Evolutionary conservation across 2,888 invertebrate genomes (phyloP).

Genomic region (Platycnemis pennipes): DNA sequence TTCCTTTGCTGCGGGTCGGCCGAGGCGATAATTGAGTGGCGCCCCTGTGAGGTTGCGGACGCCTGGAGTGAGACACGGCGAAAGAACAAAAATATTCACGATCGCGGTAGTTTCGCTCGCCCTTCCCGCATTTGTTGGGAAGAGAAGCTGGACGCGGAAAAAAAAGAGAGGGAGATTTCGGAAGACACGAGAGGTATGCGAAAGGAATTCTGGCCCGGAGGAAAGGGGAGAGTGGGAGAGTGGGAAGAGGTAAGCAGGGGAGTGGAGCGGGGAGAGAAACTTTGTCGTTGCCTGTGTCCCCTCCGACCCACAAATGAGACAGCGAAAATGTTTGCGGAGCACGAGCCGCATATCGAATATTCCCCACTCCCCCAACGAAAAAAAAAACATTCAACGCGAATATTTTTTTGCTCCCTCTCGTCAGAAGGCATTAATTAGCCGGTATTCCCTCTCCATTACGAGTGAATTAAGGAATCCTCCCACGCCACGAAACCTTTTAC

Average conservation of each 20-base stretch:
- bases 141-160: background rate
- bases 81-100: no score
- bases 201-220: background rate
- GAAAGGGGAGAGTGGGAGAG: background rate
- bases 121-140: no score
- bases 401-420: background rate
- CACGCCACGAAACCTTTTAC: no score
- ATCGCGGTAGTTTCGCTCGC: no score
- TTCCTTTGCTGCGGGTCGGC: no score
- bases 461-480: no score
- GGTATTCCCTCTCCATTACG: background rate
- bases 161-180: background rate
- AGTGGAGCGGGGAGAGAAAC: background rate
- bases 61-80: no score
- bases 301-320: background rate
- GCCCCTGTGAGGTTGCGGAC: no score
- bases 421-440: background rate
- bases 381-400: background rate
- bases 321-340: constrained; percentile 19
- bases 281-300: background rate
- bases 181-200: background rate
- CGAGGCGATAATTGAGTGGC: no score
- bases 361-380: background rate
- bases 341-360: background rate
- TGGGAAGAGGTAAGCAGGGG: background rate